Conservation (phyloP, 2,113 vertebrate species). For the Tautogolabrus adspersus region DNA sequence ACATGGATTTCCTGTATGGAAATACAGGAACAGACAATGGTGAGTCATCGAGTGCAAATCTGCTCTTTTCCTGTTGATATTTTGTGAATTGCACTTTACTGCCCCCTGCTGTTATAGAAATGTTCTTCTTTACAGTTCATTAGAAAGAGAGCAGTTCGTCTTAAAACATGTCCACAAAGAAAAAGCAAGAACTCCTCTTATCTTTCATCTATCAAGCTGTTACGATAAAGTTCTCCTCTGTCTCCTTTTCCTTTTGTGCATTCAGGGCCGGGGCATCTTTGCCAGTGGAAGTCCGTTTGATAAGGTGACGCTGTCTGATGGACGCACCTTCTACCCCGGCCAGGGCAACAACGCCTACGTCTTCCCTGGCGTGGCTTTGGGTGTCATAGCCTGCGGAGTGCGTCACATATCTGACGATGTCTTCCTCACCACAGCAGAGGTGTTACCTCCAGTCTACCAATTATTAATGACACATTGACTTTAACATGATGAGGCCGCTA, state of each 20-base stretch:
- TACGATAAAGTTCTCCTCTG: too few relatives aligned
- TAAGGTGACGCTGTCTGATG: constrained; percentile 90
- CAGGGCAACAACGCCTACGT: constrained; percentile 98
- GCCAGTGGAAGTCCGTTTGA: constrained; percentile 96
- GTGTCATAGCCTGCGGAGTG: constrained; percentile 90
- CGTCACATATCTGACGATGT: constrained; percentile 95
- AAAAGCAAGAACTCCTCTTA: not conserved
- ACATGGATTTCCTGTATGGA: not conserved
- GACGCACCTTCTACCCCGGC: constrained; percentile 93
- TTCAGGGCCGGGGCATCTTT: constrained; percentile 94
- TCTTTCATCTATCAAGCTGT: not conserved
- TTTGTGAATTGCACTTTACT: not conserved
- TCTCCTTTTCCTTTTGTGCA: not conserved
- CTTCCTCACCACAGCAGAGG: constrained; percentile 97
- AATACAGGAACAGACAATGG: too few relatives aligned
- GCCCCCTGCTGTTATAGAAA: not conserved
- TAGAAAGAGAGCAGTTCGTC: too few relatives aligned
- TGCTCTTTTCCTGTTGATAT: not conserved
- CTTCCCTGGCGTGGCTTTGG: constrained; percentile 95
- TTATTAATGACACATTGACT: not conserved
- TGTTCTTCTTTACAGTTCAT: not conserved
- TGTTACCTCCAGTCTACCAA: constrained; percentile 40
- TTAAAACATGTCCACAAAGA: not conserved
- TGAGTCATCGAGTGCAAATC: not conserved
- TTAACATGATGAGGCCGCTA: not conserved